Evolutionary conservation across 37 sponge, comb jelly and placozoan species (phyloP), one percentile per base, ranked within the genome.

Genomic region (Cladorhizidae sp.): DNA sequence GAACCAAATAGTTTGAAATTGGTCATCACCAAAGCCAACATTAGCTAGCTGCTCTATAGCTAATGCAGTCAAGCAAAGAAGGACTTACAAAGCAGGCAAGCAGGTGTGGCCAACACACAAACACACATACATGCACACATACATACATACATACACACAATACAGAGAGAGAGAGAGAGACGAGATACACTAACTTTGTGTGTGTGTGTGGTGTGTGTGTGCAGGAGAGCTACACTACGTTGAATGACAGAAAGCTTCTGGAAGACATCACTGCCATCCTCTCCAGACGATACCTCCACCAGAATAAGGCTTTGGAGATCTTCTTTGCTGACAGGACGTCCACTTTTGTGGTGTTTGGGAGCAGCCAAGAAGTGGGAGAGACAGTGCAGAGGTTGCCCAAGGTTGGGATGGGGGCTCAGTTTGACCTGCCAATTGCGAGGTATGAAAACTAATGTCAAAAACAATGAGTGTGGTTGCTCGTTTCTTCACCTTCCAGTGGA

Each of bases 361-460:
- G 70, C 69, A 59, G 45, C 61, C 71, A 79, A 68, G 89, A 88
- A n/a, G 82, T 92, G 58, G 85, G 70, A 43, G 39, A 69, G 6
- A 85, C 84, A 35, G 83, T 92, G 5, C 74, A 71, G 59, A 74
- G 57, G 17, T 70, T 95, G 51, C 96, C 96, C 8, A 83, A 90
- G 28, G 93, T 95, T 50, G 96, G 96, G 42, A 78, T 74, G 17
- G 96, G 96, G 0, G 23, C 70, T 17, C 74, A 79, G 33, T 93
- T 90, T 79, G 93, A 84, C 18, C 71, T 92, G 6, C 93, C 96
- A 45, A 72, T 52, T 20, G 75, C 89, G 3, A 87, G 93, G 93
- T 92, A 22, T 62, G 49, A 45, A 45, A 9, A 12, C 8, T 12
- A 45, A 45, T 45, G 49, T 9, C 49, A 45, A 45, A 45, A 45